Percentiles rank a stretch among this genome's conserved stretches.
These are phyloP conservation scores for Yponomeuta sedellus DNA, from an alignment of 2,888 invertebrate species.

Conservation along the genomic window DNA sequence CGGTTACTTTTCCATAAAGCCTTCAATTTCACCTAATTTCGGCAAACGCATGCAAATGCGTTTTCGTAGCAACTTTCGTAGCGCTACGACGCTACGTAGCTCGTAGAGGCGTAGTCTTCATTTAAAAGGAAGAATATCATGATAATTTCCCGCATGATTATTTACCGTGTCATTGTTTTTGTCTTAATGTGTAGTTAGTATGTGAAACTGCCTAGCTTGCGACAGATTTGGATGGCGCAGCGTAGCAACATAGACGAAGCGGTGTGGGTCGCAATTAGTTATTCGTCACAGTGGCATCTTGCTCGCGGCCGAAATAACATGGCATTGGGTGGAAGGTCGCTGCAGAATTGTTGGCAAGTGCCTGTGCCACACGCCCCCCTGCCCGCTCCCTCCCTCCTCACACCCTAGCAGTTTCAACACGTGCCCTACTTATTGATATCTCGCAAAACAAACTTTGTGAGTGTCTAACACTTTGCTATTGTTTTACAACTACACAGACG, in stretches of 20 bases:
- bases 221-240: not conserved
- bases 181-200: not conserved
- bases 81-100: slow-evolving; percentile 6
- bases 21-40: not conserved
- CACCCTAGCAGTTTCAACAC: slow-evolving; percentile 28
- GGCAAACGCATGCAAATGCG: not conserved
- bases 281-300: slow-evolving; percentile 31
- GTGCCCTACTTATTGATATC: slow-evolving; percentile 13
- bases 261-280: slow-evolving; percentile 4
- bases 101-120: slow-evolving; percentile 4
- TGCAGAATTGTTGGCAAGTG: slow-evolving; percentile 78
- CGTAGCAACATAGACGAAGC: slow-evolving; percentile 12
- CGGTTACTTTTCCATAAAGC: not conserved
- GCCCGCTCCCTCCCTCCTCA: slow-evolving; percentile 30
- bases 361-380: slow-evolving; percentile 45
- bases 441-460: not conserved
- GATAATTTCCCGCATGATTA: no score
- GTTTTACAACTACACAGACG: not conserved
- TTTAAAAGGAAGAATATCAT: not conserved
- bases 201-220: not conserved
- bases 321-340: slow-evolving; percentile 68
- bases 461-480: not conserved
- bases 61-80: slow-evolving; percentile 11
- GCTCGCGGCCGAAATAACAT: slow-evolving; percentile 51
- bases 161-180: no score